Percentiles rank a stretch among this genome's conserved stretches.
Conservation (phyloP, 2,113 vertebrate genomes). For the Crotophaga sulcirostris region DNA sequence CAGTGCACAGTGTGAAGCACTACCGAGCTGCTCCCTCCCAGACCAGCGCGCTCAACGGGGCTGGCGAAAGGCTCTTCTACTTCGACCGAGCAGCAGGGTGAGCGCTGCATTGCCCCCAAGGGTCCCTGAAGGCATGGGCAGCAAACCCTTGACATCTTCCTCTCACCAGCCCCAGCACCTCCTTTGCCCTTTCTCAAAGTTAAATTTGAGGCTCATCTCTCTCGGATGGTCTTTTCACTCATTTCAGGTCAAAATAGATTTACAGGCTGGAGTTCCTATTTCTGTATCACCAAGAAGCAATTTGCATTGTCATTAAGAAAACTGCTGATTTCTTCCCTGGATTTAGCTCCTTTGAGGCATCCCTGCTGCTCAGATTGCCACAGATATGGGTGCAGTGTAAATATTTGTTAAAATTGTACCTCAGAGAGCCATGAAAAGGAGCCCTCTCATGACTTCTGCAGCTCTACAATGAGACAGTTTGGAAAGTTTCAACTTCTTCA, state of each 20-base stretch:
- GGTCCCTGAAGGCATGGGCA: not conserved
- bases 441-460: accelerated
- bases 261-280: not conserved
- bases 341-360: not conserved
- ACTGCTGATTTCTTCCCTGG: not conserved
- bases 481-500: not conserved
- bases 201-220: not conserved
- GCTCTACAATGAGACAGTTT: not conserved
- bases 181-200: not conserved
- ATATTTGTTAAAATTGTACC: not conserved
- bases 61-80: not conserved
- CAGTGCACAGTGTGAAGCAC: constrained; percentile 13
- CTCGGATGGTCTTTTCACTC: not conserved
- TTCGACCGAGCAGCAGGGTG: not conserved
- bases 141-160: accelerated
- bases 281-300: accelerated
- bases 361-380: not conserved
- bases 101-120: not conserved
- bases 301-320: not conserved
- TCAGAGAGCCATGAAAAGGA: not conserved
- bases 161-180: not conserved
- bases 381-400: not conserved
- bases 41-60: not conserved
- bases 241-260: not conserved
- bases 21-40: not conserved